Conservation (phyloP, 2,888 invertebrate genomes). For the Apamea epomidion region DNA sequence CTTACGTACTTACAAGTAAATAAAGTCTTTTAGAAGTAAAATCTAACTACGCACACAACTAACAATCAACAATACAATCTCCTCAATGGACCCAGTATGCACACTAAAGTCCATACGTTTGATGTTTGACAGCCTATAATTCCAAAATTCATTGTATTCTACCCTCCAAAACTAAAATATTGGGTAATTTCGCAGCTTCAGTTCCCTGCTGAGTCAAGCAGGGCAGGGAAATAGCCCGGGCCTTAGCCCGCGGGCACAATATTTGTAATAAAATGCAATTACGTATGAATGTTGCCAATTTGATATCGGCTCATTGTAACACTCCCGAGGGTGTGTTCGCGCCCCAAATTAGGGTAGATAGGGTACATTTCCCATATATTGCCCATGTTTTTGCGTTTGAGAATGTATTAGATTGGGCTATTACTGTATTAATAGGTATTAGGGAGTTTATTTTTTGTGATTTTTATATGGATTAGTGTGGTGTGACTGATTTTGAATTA, state of each 20-base stretch:
- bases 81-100: constrained; percentile 34
- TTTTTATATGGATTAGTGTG: constrained; percentile 35
- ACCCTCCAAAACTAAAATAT: constrained; percentile 54
- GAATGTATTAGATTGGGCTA: constrained; percentile 53
- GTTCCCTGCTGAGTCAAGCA: constrained; percentile 55
- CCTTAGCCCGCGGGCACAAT: constrained; percentile 67
- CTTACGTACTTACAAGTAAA: neutral
- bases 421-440: constrained; percentile 60
- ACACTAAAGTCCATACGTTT: constrained; percentile 40
- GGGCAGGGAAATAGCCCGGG: constrained; percentile 43
- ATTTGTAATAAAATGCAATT: constrained; percentile 76
- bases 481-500: constrained; percentile 57
- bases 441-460: constrained; percentile 38
- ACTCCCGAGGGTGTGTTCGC: constrained; percentile 72
- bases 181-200: constrained; percentile 53
- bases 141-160: constrained; percentile 51
- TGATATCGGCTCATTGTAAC: constrained; percentile 78
- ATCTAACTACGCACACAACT: neutral
- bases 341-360: constrained; percentile 69
- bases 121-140: constrained; percentile 62
- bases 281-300: constrained; percentile 83
- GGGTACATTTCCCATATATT: constrained; percentile 53
- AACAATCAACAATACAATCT: constrained; percentile 11
- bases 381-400: constrained; percentile 59
- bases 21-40: constrained; percentile 1